A percentile compares a stretch with the other conserved stretches of the same genome.
Conservation (phyloP, 1,140 invertebrate species). For the Akabosia matsudoensis region DNA sequence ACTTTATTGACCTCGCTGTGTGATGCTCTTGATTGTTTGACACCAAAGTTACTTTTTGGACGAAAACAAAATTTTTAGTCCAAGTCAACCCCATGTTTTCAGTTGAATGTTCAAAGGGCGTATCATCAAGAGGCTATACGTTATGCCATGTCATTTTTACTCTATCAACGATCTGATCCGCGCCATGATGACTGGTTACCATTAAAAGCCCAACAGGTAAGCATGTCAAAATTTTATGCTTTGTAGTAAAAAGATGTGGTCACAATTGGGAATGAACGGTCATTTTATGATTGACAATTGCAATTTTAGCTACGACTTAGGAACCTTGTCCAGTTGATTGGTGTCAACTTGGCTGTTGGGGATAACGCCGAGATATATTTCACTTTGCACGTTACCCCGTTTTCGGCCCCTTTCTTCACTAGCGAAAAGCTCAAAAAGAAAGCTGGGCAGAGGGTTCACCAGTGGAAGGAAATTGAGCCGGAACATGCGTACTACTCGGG, state of each 20-base stretch:
- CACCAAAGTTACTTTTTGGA: too few species aligned
- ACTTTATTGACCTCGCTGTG: too few species aligned
- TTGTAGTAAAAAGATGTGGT: too few species aligned
- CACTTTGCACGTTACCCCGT: slow-evolving; percentile 71
- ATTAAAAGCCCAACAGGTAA: slow-evolving; percentile 48
- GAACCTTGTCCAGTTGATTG: slow-evolving; percentile 68
- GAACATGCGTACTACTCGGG: slow-evolving; percentile 47
- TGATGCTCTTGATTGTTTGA: too few species aligned
- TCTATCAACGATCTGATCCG: slow-evolving; percentile 45
- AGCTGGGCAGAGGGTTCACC: slow-evolving; percentile 55
- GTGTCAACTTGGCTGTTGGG: slow-evolving; percentile 57
- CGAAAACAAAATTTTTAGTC: too few species aligned
- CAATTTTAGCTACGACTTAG: slow-evolving; percentile 63
- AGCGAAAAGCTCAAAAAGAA: slow-evolving; percentile 70
- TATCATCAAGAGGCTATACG: neutral
- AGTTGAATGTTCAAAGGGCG: neutral
- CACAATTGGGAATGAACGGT: neutral
- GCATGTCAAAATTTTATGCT: neutral
- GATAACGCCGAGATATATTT: slow-evolving; percentile 57
- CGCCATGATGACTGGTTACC: slow-evolving; percentile 48
- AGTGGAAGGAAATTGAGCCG: slow-evolving; percentile 68
- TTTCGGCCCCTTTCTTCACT: slow-evolving; percentile 80
- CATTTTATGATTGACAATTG: slow-evolving; percentile 46
- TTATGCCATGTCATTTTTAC: slow-evolving; percentile 42
- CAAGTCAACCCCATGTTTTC: too few species aligned